phyloP scores from a whole-genome alignment of 1,140 invertebrate genomes.

The Caenorhabditis tropicalis region DNA sequence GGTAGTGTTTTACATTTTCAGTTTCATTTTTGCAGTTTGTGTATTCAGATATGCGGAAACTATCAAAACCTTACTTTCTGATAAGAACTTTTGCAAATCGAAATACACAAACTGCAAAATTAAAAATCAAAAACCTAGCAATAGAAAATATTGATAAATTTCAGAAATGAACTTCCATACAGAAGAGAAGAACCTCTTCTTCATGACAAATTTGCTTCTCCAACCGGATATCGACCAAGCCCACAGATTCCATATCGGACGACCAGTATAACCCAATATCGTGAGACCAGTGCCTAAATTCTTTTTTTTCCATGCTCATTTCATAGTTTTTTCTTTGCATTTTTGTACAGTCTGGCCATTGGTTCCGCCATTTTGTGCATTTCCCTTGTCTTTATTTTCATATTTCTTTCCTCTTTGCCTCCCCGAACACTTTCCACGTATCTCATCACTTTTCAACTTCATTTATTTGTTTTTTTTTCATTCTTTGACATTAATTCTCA shows the following conservation, averaged over 20 bases:
- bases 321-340: neutral
- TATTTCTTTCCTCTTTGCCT: neutral
- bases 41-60: neutral
- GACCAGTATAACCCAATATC: slow-evolving; percentile 37
- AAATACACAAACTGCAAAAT: too few relatives aligned
- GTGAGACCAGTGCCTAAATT: slow-evolving; percentile 30
- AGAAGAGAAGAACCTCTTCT: slow-evolving; percentile 12
- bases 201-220: slow-evolving; percentile 9
- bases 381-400: neutral
- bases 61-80: neutral
- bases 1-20: neutral
- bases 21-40: neutral
- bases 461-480: neutral
- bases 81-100: too few relatives aligned
- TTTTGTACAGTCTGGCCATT: neutral
- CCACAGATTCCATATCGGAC: slow-evolving; percentile 19
- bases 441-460: neutral
- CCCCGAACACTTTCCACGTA: slow-evolving; percentile 19
- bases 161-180: slow-evolving; percentile 19
- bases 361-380: neutral
- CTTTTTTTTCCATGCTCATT: neutral
- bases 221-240: slow-evolving; percentile 5
- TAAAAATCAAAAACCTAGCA: neutral
- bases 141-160: neutral
- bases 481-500: neutral